Base-by-base conservation (phyloP, 1,140 invertebrate genomes). In the Diorhabda sublineata region DNA sequence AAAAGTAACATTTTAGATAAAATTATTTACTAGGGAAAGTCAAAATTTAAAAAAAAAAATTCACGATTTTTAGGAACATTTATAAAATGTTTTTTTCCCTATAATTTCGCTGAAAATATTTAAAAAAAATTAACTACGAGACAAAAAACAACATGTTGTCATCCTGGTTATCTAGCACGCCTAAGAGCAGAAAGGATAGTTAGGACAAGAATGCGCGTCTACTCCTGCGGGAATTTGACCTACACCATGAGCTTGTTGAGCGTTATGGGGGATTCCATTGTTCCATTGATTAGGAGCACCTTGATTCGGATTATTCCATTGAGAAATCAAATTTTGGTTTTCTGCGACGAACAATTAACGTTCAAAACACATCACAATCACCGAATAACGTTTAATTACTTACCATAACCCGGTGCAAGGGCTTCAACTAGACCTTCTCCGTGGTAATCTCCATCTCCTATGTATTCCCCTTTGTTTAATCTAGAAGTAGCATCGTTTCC, bases 141-240 rank as follows among this genome's bases (percentile, higher is more conserved):
- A 26, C 26, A 26, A 67, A 11, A 47, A 43, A 60, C 67, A 68
- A 77, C 75, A 75, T 73, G 75, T 73, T 74, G 76, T 77, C 76
- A 77, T 72, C 47, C 76, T 76, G 76, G 75, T 41, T 52, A 11
- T 58, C 57, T 58, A 26, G 5, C 58, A 41, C 11, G 45, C 43
- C 57, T 82, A 84, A 77, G 80, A 82, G 74, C 85, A 87, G 83
- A 84, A 87, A 3, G 86, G 85, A 78, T 87, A 87, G 82, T 87
- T 87, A 69, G 85, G 85, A 78, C 85, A 87, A 47, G 81, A 77
- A 3, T 84, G 82, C 3, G 85, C 79, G 70, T 82, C 81, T 68
- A 86, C 81, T 72, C 83, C 83, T 60, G 85, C 85, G 3, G 85
- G 85, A 72, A 85, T 84, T 70, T 80, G 78, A 44, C 78, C 77